Percentiles rank a stretch among this genome's conserved stretches.
Conservation (phyloP, 2,888 invertebrate genomes). For the Andrena fulva region DNA sequence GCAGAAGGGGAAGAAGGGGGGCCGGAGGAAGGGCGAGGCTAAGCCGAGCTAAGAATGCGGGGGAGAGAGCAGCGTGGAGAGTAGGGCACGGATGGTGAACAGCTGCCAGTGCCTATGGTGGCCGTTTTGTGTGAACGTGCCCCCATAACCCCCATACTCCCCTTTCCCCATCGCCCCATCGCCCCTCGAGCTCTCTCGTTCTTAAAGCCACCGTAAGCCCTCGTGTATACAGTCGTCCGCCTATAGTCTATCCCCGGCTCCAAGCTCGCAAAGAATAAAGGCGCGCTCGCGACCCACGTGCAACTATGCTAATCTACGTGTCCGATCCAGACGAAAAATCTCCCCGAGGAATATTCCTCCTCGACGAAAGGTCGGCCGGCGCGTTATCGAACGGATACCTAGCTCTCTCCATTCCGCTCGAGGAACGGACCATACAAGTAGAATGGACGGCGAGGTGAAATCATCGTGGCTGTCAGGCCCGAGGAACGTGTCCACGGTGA, state of each 20-base stretch:
- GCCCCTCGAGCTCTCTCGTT: slow-evolving; percentile 41
- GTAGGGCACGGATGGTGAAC: slow-evolving; percentile 81
- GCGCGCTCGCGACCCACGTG: slow-evolving; percentile 58
- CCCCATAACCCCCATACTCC: slow-evolving; percentile 77
- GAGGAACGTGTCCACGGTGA: neutral
- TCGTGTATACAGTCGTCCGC: slow-evolving; percentile 46
- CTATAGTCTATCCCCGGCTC: slow-evolving; percentile 41
- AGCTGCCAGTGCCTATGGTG: slow-evolving; percentile 79
- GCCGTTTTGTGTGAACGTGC: slow-evolving; percentile 78
- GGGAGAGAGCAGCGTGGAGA: slow-evolving; percentile 74
- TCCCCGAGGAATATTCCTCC: slow-evolving; percentile 18
- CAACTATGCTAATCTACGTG: slow-evolving; percentile 56
- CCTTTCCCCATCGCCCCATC: slow-evolving; percentile 38
- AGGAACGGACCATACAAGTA: neutral
- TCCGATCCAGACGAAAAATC: slow-evolving; percentile 67
- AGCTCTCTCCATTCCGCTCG: neutral
- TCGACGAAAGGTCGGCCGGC: slow-evolving; percentile 15
- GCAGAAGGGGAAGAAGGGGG: slow-evolving; percentile 12
- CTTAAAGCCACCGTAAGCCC: slow-evolving; percentile 53
- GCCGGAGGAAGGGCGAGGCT: slow-evolving; percentile 65
- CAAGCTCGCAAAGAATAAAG: slow-evolving; percentile 57
- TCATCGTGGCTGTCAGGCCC: neutral
- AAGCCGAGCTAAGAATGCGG: slow-evolving; percentile 79
- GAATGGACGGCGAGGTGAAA: slow-evolving; percentile 1
- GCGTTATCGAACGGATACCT: neutral